These are phyloP conservation scores for Amphilophus citrinellus DNA, from an alignment of 2,113 vertebrate genomes.

Conservation along the genomic window DNA sequence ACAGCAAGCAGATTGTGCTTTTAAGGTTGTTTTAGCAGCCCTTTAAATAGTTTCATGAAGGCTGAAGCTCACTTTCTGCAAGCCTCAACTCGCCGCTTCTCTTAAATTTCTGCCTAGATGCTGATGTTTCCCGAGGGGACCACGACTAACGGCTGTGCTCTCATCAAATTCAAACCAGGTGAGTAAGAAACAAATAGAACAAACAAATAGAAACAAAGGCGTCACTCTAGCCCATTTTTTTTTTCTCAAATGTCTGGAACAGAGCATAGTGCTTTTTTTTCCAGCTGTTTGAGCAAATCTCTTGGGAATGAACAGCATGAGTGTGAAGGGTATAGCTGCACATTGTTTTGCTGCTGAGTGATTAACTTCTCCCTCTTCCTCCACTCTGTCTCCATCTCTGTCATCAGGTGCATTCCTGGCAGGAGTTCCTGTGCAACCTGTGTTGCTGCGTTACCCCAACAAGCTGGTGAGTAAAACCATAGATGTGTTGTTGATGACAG, in stretches of 20 bases:
- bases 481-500: neutral
- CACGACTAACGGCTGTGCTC: constrained; percentile 86
- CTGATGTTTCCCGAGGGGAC: constrained; percentile 92
- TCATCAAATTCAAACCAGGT: constrained; percentile 93
- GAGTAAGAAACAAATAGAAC: constrained; percentile 9
- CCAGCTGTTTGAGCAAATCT: neutral
- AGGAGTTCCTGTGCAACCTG: constrained; percentile 90
- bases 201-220: neutral
- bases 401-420: constrained; percentile 88
- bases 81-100: neutral
- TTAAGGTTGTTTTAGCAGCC: too few species aligned
- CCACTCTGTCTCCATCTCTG: neutral
- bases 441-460: constrained; percentile 89
- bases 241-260: neutral
- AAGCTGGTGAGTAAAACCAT: constrained; percentile 82
- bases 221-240: neutral
- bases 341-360: neutral
- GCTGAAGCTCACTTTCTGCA: too few species aligned
- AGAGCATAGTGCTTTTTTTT: neutral
- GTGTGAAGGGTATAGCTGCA: constrained; percentile 1
- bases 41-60: too few species aligned
- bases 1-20: too few species aligned
- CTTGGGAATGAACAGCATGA: constrained; percentile 27
- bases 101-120: constrained; percentile 74
- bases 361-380: neutral